phyloP scores from a whole-genome alignment of 30 jellyfish, hydroid and myxozoan genomes.

The Sanderia malayensis region DNA sequence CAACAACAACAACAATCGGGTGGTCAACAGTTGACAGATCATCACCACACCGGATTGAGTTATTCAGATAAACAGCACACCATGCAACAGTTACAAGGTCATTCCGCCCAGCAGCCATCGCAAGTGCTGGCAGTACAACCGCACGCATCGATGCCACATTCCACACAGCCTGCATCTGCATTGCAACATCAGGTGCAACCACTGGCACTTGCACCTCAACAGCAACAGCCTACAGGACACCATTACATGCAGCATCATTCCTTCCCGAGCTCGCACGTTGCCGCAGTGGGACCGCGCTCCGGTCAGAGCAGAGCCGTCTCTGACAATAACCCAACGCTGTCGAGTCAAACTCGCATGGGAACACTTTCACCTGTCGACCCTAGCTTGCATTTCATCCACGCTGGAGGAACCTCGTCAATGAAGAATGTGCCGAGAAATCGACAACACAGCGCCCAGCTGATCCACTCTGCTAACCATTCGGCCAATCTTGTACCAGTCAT shows the following conservation, averaged over 20 bases:
- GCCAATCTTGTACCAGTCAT: conserved; percentile 37
- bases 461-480: conserved; percentile 9
- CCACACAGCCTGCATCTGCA: conserved; percentile 12
- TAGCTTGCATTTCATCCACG: conserved; percentile 39
- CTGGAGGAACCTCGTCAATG: conserved; percentile 36
- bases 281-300: conserved; percentile 94
- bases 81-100: conserved; percentile 32
- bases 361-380: conserved; percentile 65
- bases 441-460: conserved; percentile 24
- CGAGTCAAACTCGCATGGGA: conserved; percentile 41
- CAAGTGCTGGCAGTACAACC: conserved; percentile 56
- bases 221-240: conserved; percentile 33
- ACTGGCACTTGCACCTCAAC: conserved; percentile 46
- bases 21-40: conserved; percentile 18
- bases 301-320: conserved; percentile 62
- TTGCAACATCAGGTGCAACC: conserved; percentile 32
- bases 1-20: conserved; percentile 43
- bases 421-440: conserved; percentile 19
- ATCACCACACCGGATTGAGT: conserved; percentile 24
- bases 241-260: conserved; percentile 47
- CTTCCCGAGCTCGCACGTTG: conserved; percentile 66
- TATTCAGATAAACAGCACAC: conserved; percentile 43
- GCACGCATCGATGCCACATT: conserved; percentile 51
- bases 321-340: conserved; percentile 48
- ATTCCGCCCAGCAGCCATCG: conserved; percentile 43